phyloP scores from a whole-genome alignment of 2,888 invertebrate species.

The Eledona agricola region DNA sequence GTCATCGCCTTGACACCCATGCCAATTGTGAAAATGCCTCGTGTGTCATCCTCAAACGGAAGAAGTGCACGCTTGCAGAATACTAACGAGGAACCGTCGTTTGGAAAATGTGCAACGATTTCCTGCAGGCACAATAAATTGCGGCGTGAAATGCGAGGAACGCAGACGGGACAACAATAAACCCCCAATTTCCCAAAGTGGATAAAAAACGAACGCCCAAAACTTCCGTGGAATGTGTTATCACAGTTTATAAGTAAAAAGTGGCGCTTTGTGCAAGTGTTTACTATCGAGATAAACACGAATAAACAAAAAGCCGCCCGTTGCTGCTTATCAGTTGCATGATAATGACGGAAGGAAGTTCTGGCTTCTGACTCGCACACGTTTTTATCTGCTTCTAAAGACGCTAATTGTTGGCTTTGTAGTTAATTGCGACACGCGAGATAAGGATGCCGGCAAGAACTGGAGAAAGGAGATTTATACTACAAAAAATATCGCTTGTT shows the following conservation, averaged over 20 bases:
- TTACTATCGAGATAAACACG: conserved; percentile 20
- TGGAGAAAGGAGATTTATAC: too few species aligned
- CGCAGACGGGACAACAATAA: conserved; percentile 25
- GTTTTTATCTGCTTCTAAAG: conserved; percentile 26
- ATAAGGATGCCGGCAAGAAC: conserved; percentile 7
- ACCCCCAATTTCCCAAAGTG: conserved; percentile 3
- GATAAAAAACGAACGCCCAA: too few species aligned
- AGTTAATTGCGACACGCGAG: conserved; percentile 19
- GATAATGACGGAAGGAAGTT: conserved; percentile 33
- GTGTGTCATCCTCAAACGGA: conserved; percentile 26
- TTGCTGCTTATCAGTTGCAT: conserved; percentile 21
- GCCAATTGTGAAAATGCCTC: conserved; percentile 21
- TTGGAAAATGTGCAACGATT: conserved; percentile 23
- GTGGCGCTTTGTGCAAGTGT: conserved; percentile 5
- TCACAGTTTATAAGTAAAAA: too few species aligned
- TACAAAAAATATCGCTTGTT: neutral
- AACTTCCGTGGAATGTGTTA: too few species aligned
- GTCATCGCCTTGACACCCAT: conserved; percentile 24
- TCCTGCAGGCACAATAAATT: conserved; percentile 18
- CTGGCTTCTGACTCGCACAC: conserved; percentile 35
- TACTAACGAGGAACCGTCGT: conserved; percentile 15
- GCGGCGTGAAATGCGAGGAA: conserved; percentile 23
- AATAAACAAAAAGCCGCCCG: conserved; percentile 30
- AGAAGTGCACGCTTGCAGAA: conserved; percentile 6
- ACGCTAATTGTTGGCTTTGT: conserved; percentile 18